Conservation (phyloP, 2,113 vertebrate species). For the Saguinus midas region DNA sequence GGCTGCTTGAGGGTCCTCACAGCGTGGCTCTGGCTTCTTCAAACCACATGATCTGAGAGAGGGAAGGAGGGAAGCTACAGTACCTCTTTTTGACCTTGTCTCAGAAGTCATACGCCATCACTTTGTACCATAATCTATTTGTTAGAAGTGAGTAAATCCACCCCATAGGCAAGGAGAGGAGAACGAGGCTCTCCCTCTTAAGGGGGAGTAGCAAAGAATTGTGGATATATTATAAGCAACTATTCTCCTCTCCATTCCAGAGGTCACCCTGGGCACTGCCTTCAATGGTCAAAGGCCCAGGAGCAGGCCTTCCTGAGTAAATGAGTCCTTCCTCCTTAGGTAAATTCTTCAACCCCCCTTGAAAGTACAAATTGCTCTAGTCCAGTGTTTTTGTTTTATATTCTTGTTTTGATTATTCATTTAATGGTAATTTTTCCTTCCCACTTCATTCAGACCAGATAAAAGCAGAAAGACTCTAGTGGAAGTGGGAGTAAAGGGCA, state of each 20-base stretch:
- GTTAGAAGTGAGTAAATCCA: not conserved
- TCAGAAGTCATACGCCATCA: not conserved
- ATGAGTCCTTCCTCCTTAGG: fast-evolving
- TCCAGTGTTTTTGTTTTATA: not conserved
- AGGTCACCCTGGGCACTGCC: not conserved
- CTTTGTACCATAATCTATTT: not conserved
- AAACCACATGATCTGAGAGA: not conserved
- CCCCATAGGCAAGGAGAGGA: not conserved
- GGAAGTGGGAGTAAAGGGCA: not conserved
- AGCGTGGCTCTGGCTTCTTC: not conserved
- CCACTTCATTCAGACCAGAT: not conserved
- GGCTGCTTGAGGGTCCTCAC: not conserved
- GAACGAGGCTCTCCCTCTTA: not conserved
- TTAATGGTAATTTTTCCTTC: not conserved
- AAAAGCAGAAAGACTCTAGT: not conserved
- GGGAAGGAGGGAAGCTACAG: not conserved
- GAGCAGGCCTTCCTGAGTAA: not conserved
- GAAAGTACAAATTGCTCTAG: not conserved
- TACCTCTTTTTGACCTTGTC: not conserved
- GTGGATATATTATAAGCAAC: not conserved
- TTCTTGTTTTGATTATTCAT: not conserved
- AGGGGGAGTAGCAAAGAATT: not conserved
- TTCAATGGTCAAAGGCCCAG: not conserved
- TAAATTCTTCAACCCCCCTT: not conserved
- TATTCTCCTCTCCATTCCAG: not conserved